Evolutionary conservation across 2,888 invertebrate species (phyloP), one percentile per base, ranked within the genome.

Genomic region (Perdita meconis): DNA sequence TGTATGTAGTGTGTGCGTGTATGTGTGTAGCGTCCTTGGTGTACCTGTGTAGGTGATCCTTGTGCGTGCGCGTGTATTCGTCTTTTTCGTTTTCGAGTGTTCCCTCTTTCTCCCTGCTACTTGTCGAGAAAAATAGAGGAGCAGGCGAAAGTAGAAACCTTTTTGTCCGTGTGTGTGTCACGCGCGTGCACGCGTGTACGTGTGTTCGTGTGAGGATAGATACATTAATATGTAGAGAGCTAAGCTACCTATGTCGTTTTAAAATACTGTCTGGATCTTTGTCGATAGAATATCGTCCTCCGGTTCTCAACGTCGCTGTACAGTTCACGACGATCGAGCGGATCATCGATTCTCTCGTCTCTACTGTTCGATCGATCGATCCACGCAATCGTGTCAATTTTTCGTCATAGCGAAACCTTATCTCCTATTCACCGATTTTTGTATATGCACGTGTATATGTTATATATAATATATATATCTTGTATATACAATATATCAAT

Each of bases 261-360:
- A 86, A 89, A 89, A 89, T 89, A 89, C 89, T 89, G 89, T 85
- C 85, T 83, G 87, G 86, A 86, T 87, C 68, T 78, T 69, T 78
- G 78, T 78, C 73, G 65, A 63, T 70, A 70, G 78, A 60, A 51
- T 53, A 72, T 64, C 64, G 59, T 56, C 59, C 64, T 30, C 38
- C 76, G 59, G 19, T 34, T 78, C n/a, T n/a, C 50, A 51, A 51
- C 64, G 64, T 34, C 40, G 53, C 78, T 78, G 71, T 68, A 68
- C 67, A 65, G 30, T 55, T 61, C 42, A 47, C 51, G 38, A 53
- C 61, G 71, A 64, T 67, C 67, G 30, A 63, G 59, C 50, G 77
- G 78, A 72, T 70, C 71, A 24, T 40, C 40, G 57, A 57, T 16
- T 16, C 40, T 57, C 24, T 13, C 22, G 0, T 16, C 22, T 38